Conservation (phyloP, 2,888 invertebrate genomes). For the Pseudococcus viburni region DNA sequence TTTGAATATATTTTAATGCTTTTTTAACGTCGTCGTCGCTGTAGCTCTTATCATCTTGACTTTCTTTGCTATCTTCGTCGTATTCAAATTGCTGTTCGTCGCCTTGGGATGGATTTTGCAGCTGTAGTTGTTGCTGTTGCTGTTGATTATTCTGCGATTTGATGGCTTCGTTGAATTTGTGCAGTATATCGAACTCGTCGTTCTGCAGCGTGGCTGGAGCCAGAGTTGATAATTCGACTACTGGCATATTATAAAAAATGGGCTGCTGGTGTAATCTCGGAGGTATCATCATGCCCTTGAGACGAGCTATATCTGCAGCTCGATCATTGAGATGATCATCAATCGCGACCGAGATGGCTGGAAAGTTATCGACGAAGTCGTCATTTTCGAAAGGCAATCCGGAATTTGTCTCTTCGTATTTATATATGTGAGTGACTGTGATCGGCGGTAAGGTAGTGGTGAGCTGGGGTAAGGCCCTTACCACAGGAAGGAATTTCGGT, state of each 20-base stretch:
- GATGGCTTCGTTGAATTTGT: constrained; percentile 62
- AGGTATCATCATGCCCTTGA: constrained; percentile 52
- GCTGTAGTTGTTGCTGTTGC: background rate
- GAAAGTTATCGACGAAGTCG: constrained; percentile 58
- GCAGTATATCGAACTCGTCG: constrained; percentile 34
- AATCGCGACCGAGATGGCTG: constrained; percentile 61
- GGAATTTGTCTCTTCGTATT: constrained; percentile 59
- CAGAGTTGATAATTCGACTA: background rate
- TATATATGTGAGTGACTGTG: constrained; percentile 63
- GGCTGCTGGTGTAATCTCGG: constrained; percentile 50
- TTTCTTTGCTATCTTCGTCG: constrained; percentile 72
- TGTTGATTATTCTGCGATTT: constrained; percentile 39
- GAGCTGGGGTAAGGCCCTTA: constrained; percentile 2
- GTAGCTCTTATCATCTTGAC: constrained; percentile 70
- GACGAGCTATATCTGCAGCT: constrained; percentile 8
- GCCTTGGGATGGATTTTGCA: background rate
- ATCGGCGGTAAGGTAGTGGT: constrained; percentile 13
- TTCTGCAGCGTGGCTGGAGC: constrained; percentile 7
- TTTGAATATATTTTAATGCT: constrained; percentile 60
- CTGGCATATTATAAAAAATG: constrained; percentile 10
- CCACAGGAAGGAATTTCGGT: constrained; percentile 49
- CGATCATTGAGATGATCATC: constrained; percentile 52
- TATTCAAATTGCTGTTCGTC: constrained; percentile 68
- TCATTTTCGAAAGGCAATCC: constrained; percentile 53
- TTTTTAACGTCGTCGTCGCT: constrained; percentile 66